phyloP scores from a whole-genome alignment of 2,888 invertebrate species.

The Lucinisca nassula region DNA sequence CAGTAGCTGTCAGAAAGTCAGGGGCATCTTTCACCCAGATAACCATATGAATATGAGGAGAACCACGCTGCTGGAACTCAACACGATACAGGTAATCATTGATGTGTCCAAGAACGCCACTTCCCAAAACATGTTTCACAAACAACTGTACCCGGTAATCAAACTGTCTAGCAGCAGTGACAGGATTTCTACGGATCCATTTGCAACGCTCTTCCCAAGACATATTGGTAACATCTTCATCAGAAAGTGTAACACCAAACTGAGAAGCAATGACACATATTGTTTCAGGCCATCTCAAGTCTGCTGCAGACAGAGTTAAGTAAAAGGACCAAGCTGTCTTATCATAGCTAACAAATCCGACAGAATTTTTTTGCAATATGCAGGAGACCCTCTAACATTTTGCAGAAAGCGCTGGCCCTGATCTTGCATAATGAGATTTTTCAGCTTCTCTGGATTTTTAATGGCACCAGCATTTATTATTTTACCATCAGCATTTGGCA shows the following conservation, averaged over 20 bases:
- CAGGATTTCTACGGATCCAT: slow-evolving; percentile 1
- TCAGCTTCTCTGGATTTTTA: not conserved
- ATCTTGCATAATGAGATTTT: not conserved
- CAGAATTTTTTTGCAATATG: slow-evolving; percentile 6
- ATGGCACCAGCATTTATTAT: slow-evolving; percentile 5
- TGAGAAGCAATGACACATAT: not conserved
- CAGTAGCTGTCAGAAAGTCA: not conserved
- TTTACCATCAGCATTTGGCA: not conserved
- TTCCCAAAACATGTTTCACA: not conserved
- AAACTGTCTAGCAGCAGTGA: slow-evolving; percentile 18
- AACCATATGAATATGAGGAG: slow-evolving; percentile 13
- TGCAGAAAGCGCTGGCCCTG: slow-evolving; percentile 10
- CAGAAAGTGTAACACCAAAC: not conserved
- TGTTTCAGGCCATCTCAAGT: slow-evolving; percentile 7
- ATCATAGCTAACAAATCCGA: slow-evolving; percentile 19
- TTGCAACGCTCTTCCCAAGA: not conserved
- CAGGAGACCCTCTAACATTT: slow-evolving; percentile 16
- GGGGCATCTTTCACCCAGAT: slow-evolving; percentile 15
- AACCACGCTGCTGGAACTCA: slow-evolving; percentile 3
- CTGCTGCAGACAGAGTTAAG: slow-evolving; percentile 19
- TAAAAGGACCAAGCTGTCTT: slow-evolving; percentile 6
- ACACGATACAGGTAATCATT: not conserved
- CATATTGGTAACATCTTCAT: not conserved
- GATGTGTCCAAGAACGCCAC: not conserved
- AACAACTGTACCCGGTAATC: slow-evolving; percentile 18